phyloP scores from a whole-genome alignment of 2,113 vertebrate species.

The Anarhynchus alexandrinus region DNA sequence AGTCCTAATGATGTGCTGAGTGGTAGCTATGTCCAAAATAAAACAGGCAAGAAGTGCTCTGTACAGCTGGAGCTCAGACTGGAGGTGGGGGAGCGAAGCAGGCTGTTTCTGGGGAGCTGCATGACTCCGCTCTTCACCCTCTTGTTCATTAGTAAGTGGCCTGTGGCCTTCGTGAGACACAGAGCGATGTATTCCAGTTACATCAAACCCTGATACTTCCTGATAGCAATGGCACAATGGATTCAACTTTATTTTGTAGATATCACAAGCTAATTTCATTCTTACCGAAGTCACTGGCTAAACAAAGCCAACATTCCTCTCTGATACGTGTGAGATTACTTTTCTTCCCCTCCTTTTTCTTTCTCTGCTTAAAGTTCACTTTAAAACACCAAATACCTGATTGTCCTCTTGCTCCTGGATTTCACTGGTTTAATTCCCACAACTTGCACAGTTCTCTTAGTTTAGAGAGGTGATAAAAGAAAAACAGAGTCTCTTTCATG shows the following conservation, averaged over 20 bases:
- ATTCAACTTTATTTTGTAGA: neutral
- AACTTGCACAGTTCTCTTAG: neutral
- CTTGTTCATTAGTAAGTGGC: neutral
- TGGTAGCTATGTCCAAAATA: neutral
- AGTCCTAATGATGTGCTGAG: constrained; percentile 1
- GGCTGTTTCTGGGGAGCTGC: neutral
- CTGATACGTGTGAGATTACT: neutral
- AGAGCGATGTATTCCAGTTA: neutral
- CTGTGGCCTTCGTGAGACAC: neutral
- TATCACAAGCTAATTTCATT: constrained; percentile 18
- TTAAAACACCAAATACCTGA: neutral
- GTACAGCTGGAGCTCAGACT: neutral
- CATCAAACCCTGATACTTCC: neutral
- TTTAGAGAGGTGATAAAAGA: constrained; percentile 38
- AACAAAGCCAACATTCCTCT: constrained; percentile 16
- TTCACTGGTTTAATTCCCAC: neutral
- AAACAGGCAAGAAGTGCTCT: neutral
- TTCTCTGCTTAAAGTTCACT: neutral
- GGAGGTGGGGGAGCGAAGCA: neutral
- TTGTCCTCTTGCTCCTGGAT: neutral
- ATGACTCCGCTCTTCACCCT: neutral
- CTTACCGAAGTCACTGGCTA: constrained; percentile 8
- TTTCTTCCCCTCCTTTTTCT: neutral
- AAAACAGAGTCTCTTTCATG: constrained; percentile 11
- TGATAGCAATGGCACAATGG: neutral